Conservation (phyloP, 2,888 invertebrate genomes). For the Macroteleia sp. region DNA sequence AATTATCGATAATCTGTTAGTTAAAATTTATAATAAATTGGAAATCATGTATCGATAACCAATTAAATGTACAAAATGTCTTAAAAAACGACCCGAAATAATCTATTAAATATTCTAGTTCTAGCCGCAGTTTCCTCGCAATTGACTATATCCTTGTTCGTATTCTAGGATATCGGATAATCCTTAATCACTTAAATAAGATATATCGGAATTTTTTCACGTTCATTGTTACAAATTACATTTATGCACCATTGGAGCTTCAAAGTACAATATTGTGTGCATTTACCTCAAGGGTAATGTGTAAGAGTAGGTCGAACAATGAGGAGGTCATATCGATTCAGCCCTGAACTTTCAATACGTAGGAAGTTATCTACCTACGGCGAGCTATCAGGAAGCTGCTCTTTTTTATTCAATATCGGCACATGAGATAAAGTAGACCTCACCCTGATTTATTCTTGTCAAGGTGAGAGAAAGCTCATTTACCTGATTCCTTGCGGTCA, state of each 20-base stretch:
- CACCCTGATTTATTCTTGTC: slow-evolving; percentile 55
- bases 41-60: too few relatives aligned
- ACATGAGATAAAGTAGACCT: slow-evolving; percentile 44
- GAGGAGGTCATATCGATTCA: slow-evolving; percentile 82
- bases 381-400: slow-evolving; percentile 54
- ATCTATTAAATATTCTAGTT: too few relatives aligned
- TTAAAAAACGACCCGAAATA: too few relatives aligned
- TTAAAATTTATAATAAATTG: too few relatives aligned
- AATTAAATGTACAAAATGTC: too few relatives aligned
- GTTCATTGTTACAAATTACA: slow-evolving; percentile 27
- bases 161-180: slow-evolving; percentile 19
- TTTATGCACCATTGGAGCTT: slow-evolving; percentile 24
- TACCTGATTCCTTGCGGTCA: slow-evolving; percentile 22
- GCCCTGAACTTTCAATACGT: slow-evolving; percentile 80
- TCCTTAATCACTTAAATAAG: slow-evolving; percentile 4
- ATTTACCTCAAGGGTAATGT: slow-evolving; percentile 60
- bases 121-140: slow-evolving; percentile 13
- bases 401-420: slow-evolving; percentile 39
- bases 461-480: slow-evolving; percentile 48
- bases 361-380: slow-evolving; percentile 54
- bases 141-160: slow-evolving; percentile 5
- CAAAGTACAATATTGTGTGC: slow-evolving; percentile 52
- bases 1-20: too few relatives aligned
- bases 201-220: slow-evolving; percentile 24
- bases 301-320: slow-evolving; percentile 65